Evolutionary conservation across 2,113 vertebrate species (phyloP), one percentile per base, ranked within the genome.

Genomic region (Lophotis ruficrista): DNA sequence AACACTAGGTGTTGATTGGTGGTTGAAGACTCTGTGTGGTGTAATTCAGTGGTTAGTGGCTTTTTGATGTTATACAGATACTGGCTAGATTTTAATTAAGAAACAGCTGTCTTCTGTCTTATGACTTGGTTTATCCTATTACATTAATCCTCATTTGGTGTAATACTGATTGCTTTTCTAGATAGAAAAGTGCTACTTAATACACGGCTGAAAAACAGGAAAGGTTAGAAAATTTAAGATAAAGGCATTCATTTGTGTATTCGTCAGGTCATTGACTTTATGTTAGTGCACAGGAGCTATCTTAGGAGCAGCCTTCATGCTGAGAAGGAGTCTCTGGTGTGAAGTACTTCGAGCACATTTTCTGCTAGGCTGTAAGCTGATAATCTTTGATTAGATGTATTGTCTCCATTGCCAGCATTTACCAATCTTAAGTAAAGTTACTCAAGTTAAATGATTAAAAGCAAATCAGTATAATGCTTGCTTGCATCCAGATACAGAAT

Each of bases 161-260:
- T 83, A 90, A 75, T 94, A 68, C 83, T 87, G 93, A 96, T 95
- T 81, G 71, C 83, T 96, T 81, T 95, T 73, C 56, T 83, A 94
- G 93, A 95, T 96, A 94, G 83, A 75, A 70, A 91, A 93, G 37
- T 57, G 20, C 93, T 87, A 41, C 68, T 90, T 92, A 77, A 77
- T 92, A 33, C 21, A 2, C 58, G n/a, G 37, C 76, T 92, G 96
- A 93, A 89, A 94, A 97, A 83, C 89, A 78, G 89, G 95, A 93
- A 92, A 89, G 72, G 56, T 45, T 96, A 64, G 89, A 45, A 84
- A 81, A 90, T 77, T 73, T 81, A 84, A 92, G 76, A 92, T 93
- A 66, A 87, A 94, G 57, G 12, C 72, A 51, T 43, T 81, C 31
- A 80, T 94, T 95, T 69, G 10, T 86, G 64, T 50, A 16, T 62